Conservation (phyloP, 2,113 vertebrate species). For the Pimephales promelas region DNA sequence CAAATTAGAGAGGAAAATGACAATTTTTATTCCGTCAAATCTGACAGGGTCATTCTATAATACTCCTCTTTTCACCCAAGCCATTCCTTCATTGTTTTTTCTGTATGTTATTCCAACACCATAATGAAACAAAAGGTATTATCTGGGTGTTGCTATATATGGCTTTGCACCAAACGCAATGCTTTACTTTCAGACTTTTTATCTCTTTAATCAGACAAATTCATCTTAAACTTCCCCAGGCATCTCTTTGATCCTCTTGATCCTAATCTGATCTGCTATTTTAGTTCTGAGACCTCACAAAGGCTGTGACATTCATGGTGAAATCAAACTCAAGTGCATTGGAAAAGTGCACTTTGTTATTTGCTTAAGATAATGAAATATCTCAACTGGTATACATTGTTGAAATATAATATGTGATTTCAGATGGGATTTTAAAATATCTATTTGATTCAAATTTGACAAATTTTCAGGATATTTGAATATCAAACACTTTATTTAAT, state of each 20-base stretch:
- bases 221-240: background rate
- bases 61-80: too few species aligned
- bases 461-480: background rate
- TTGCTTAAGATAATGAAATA: background rate
- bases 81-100: too few species aligned
- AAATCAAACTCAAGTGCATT: background rate
- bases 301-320: background rate
- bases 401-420: background rate
- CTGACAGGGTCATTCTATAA: background rate
- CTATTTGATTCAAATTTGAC: background rate
- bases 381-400: background rate
- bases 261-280: background rate
- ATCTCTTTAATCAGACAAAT: background rate
- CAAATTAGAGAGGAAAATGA: too few species aligned
- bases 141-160: background rate
- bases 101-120: background rate
- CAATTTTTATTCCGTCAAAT: background rate
- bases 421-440: background rate
- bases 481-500: background rate
- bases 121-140: background rate
- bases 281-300: background rate
- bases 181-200: background rate
- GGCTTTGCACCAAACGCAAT: background rate
- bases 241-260: background rate
- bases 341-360: background rate